Conservation (phyloP, 2,888 invertebrate genomes). For the Noctua janthe region DNA sequence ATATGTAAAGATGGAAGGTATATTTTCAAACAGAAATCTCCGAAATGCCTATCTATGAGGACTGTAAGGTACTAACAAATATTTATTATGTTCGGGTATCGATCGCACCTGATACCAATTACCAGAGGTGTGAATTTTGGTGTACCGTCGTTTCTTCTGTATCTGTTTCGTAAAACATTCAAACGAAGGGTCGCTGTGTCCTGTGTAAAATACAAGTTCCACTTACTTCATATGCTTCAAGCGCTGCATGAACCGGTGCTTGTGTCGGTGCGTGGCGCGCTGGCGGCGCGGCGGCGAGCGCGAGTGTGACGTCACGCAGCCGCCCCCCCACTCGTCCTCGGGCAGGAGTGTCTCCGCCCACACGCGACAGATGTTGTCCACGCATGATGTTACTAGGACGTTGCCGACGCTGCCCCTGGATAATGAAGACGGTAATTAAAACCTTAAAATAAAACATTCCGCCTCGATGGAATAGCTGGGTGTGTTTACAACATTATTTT, state of each 20-base stretch:
- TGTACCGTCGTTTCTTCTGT: background rate
- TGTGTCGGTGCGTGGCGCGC: conserved; percentile 96
- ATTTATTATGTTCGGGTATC: background rate
- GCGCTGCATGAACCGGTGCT: conserved; percentile 98
- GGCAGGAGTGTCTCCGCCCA: conserved; percentile 99
- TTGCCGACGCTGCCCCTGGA: conserved; percentile 98
- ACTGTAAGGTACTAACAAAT: background rate
- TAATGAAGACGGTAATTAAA: background rate
- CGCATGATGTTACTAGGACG: conserved; percentile 99
- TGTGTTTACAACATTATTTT: background rate
- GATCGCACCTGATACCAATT: background rate
- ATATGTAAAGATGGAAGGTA: background rate
- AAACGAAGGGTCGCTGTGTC: background rate
- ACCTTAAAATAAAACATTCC: background rate
- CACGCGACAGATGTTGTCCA: conserved; percentile 99
- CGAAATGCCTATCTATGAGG: background rate
- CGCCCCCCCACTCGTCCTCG: conserved; percentile 95
- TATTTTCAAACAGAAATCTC: background rate
- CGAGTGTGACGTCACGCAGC: conserved; percentile 90
- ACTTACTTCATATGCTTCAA: conserved; percentile 98
- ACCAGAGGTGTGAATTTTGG: background rate
- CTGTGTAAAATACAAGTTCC: background rate
- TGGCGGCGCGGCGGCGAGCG: conserved; percentile 92
- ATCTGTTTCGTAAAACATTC: background rate
- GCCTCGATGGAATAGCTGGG: background rate